Percentiles rank a stretch among this genome's conserved stretches.
Conservation (phyloP, 2,797 vertebrate species). For the Natrix natrix region DNA sequence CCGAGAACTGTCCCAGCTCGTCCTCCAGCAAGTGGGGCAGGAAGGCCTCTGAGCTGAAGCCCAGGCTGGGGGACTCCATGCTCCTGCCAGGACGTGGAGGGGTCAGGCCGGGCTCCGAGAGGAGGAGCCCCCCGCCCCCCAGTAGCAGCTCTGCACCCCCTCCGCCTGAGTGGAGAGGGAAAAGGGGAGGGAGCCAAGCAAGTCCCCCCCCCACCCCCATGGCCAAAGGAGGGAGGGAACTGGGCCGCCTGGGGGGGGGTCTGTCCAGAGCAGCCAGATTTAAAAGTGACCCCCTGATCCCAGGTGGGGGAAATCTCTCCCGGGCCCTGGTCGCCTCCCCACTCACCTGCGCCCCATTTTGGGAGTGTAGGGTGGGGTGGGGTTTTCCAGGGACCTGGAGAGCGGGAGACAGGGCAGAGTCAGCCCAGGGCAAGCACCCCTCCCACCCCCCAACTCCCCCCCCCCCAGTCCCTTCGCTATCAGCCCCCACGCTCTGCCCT, state of each 20-base stretch:
- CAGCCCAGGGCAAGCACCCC: rapidly evolving
- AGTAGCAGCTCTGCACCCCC: not conserved
- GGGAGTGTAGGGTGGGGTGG: slow-evolving; percentile 91
- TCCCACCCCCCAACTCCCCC: rapidly evolving
- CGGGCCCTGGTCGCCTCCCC: not conserved
- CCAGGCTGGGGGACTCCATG: slow-evolving; percentile 78
- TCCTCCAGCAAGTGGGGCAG: slow-evolving; percentile 83
- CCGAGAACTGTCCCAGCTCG: slow-evolving; percentile 69
- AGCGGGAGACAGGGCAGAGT: not conserved
- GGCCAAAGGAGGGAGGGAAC: not conserved
- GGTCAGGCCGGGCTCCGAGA: too few species aligned
- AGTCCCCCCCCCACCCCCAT: not conserved
- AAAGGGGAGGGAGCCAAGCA: too few species aligned
- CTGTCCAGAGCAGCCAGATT: not conserved
- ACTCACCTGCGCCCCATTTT: slow-evolving; percentile 87
- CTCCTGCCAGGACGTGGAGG: slow-evolving; percentile 69
- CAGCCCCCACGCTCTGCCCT: not conserved
- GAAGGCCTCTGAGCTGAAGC: slow-evolving; percentile 73
- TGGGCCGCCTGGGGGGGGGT: not conserved
- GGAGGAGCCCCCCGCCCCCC: not conserved
- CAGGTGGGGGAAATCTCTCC: not conserved
- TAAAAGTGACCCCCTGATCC: not conserved
- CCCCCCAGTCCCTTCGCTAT: rapidly evolving
- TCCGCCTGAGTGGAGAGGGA: not conserved
- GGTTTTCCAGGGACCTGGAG: slow-evolving; percentile 89